These are phyloP conservation scores for Oreonectes daqikongensis DNA, from an alignment of 2,797 vertebrate species.

Conservation along the genomic window DNA sequence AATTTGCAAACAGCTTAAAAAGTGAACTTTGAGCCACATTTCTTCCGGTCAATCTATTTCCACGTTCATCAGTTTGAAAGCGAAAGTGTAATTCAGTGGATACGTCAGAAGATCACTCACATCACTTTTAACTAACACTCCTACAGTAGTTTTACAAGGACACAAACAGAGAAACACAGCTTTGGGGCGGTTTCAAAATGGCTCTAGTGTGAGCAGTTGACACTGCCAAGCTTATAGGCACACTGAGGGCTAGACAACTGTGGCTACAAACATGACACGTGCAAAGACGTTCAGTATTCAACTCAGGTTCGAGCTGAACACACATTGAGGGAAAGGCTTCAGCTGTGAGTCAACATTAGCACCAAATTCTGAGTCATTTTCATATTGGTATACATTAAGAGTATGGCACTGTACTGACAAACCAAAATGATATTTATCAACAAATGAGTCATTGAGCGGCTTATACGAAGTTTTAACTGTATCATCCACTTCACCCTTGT, in stretches of 20 bases:
- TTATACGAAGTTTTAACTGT: slow-evolving; percentile 18
- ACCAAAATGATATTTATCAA: slow-evolving; percentile 17
- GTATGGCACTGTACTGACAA: slow-evolving; percentile 21
- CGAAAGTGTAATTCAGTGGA: neutral
- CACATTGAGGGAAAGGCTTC: slow-evolving; percentile 55
- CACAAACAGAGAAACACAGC: slow-evolving; percentile 23
- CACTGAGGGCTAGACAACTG: slow-evolving; percentile 49
- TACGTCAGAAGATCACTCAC: neutral
- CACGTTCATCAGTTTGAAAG: no score
- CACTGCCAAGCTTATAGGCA: slow-evolving; percentile 50
- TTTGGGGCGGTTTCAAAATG: slow-evolving; percentile 27
- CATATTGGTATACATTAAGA: slow-evolving; percentile 46
- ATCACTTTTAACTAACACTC: neutral
- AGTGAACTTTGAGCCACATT: no score
- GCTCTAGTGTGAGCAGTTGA: slow-evolving; percentile 31
- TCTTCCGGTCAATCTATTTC: no score
- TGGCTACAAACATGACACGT: slow-evolving; percentile 62
- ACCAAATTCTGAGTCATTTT: slow-evolving; percentile 62
- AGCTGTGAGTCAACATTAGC: slow-evolving; percentile 69
- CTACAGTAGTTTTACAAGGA: slow-evolving; percentile 30
- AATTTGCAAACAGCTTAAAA: no score
- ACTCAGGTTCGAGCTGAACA: slow-evolving; percentile 44
- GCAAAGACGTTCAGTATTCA: slow-evolving; percentile 51
- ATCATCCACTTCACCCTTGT: no score
- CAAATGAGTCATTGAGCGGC: slow-evolving; percentile 4